Evolutionary conservation across 2,888 invertebrate genomes (phyloP).

Genomic region (Sarcophaga variegata): DNA sequence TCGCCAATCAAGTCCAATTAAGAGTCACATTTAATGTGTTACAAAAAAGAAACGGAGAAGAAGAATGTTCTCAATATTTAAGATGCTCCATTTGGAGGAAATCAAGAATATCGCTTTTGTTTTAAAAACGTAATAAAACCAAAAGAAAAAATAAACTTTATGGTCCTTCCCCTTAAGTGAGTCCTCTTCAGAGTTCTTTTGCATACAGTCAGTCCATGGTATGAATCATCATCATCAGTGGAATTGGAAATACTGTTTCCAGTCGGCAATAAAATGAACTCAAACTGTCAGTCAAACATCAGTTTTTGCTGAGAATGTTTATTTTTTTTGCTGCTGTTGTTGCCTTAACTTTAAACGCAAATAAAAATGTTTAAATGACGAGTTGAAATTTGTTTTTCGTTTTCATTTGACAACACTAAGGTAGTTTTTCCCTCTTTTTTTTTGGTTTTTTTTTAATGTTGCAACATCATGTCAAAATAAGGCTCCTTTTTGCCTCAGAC

Average conservation of each 20-base stretch:
- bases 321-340: background rate
- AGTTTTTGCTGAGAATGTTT: conserved; percentile 22
- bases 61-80: background rate
- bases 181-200: background rate
- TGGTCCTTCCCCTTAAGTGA: background rate
- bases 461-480: background rate
- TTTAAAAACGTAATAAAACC: background rate
- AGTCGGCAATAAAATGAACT: conserved; percentile 53
- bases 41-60: background rate
- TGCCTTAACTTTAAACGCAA: background rate
- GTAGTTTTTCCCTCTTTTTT: background rate
- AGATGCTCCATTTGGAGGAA: background rate
- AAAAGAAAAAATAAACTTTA: background rate
- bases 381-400: conserved; percentile 39
- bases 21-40: background rate
- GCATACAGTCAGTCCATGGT: background rate
- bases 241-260: conserved; percentile 24
- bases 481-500: conserved; percentile 33
- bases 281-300: conserved; percentile 63
- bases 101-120: background rate
- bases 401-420: conserved; percentile 43
- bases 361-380: conserved; percentile 22
- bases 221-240: conserved; percentile 48
- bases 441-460: background rate
- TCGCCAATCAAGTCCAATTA: background rate